A percentile compares a stretch with the other conserved stretches of the same genome.
Evolutionary conservation across 1,140 invertebrate species (phyloP).

Genomic region (Gerris buenoi): DNA sequence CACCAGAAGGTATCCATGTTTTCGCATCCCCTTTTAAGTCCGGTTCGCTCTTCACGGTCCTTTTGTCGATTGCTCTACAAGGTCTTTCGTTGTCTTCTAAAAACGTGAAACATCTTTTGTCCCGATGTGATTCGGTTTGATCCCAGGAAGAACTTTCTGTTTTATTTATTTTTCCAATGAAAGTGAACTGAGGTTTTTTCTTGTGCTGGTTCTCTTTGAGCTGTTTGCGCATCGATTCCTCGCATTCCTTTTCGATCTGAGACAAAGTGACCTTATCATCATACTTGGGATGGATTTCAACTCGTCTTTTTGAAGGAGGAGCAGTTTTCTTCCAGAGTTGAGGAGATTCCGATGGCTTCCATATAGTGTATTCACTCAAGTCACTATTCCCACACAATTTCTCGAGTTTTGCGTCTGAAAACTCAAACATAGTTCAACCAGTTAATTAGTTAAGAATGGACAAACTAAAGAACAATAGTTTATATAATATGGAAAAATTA

Average conservation of each 20-base stretch:
- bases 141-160: too few relatives aligned
- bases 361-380: neutral
- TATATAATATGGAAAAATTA: too few relatives aligned
- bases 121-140: too few relatives aligned
- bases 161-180: neutral
- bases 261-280: neutral
- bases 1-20: too few relatives aligned
- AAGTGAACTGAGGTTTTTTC: constrained; percentile 2
- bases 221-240: neutral
- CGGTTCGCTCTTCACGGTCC: too few relatives aligned
- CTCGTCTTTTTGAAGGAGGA: neutral
- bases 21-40: too few relatives aligned
- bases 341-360: neutral
- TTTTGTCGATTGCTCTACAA: too few relatives aligned
- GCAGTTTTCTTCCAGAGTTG: neutral
- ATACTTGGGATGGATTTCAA: neutral
- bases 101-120: too few relatives aligned
- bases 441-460: too few relatives aligned
- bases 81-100: too few relatives aligned
- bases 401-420: neutral
- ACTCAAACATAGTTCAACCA: neutral
- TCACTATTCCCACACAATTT: too few relatives aligned
- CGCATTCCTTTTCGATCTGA: neutral
- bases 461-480: too few relatives aligned
- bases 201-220: neutral